phyloP scores from a whole-genome alignment of 2,888 invertebrate species.

The Podotricha telesiphe region DNA sequence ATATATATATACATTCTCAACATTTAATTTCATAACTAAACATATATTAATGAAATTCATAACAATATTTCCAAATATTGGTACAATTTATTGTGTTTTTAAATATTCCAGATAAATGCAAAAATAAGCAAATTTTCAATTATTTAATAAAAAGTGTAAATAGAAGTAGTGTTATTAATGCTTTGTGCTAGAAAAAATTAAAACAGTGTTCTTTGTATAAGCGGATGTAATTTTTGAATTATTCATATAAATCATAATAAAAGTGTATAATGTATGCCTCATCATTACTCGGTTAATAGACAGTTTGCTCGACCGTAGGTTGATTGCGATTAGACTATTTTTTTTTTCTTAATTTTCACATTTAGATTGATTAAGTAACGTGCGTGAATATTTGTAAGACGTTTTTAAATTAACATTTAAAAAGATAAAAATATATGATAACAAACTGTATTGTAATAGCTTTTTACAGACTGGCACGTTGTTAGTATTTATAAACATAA shows the following conservation, averaged over 20 bases:
- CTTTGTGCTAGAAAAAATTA: background rate
- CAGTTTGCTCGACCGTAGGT: slow-evolving; percentile 1
- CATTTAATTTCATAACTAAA: background rate
- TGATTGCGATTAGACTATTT: background rate
- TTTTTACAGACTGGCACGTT: too few relatives aligned
- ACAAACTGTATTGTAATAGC: too few relatives aligned
- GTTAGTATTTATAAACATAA: too few relatives aligned
- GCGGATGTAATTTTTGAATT: slow-evolving; percentile 10
- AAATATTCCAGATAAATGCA: too few relatives aligned
- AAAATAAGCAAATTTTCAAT: too few relatives aligned
- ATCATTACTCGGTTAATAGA: slow-evolving; percentile 13
- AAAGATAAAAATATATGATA: background rate
- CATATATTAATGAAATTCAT: background rate
- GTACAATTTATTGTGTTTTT: too few relatives aligned
- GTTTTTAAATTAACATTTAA: background rate
- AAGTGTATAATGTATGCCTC: background rate
- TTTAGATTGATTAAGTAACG: background rate
- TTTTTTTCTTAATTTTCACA: slow-evolving; percentile 9
- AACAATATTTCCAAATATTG: too few relatives aligned
- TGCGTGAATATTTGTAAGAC: background rate
- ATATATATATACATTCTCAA: background rate
- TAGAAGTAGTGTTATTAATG: too few relatives aligned
- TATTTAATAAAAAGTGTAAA: too few relatives aligned
- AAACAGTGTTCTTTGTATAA: background rate
- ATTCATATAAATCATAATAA: slow-evolving; percentile 19